Evolutionary conservation across 2,888 invertebrate genomes (phyloP).

Genomic region (Geophilus truncorum): DNA sequence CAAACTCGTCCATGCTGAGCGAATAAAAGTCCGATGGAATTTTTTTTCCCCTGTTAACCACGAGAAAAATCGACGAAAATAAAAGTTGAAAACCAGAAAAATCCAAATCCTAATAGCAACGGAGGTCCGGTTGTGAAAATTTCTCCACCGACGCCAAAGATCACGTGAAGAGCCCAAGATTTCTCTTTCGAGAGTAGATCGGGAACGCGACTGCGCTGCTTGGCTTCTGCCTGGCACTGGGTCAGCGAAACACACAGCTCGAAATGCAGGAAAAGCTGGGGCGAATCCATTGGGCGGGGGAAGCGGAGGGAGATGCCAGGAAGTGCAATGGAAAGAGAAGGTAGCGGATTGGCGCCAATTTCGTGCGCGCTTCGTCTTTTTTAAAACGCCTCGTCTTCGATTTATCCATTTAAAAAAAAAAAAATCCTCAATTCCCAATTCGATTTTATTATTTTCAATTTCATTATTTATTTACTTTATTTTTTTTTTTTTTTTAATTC

Average conservation of each 20-base stretch:
- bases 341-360: background rate
- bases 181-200: background rate
- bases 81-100: background rate
- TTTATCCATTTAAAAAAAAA: too few species aligned
- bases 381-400: background rate
- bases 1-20: background rate
- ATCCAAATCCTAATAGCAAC: background rate
- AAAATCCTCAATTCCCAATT: too few species aligned
- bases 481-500: background rate
- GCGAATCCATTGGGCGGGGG: background rate
- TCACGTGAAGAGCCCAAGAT: background rate
- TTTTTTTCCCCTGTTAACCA: too few species aligned
- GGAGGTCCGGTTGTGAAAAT: background rate
- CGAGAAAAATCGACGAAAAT: too few species aligned
- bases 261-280: background rate
- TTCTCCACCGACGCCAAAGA: background rate
- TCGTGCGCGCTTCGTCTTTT: background rate
- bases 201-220: background rate
- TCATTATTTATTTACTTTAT: background rate
- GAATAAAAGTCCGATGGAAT: too few species aligned
- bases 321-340: background rate
- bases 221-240: background rate
- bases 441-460: background rate
- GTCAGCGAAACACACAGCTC: background rate
- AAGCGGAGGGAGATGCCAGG: background rate